These are phyloP conservation scores for Narcine bancroftii DNA, from an alignment of 2,113 vertebrate genomes.

Conservation along the genomic window DNA sequence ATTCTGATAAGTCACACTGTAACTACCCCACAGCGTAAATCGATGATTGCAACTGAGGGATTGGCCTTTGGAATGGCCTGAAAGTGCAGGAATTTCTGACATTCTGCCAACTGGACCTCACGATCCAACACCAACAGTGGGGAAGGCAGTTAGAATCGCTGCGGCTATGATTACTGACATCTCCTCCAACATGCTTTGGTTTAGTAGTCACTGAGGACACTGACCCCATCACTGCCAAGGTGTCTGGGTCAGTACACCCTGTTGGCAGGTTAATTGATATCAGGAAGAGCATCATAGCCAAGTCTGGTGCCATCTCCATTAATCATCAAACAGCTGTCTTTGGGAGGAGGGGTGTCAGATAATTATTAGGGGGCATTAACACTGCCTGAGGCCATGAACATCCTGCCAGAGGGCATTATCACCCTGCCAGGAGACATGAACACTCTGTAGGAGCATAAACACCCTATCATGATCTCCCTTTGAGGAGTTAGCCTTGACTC, in stretches of 20 bases:
- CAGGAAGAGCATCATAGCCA: background rate
- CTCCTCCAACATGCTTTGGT: background rate
- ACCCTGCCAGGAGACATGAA: too few species aligned
- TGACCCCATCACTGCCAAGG: background rate
- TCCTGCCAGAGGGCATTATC: too few species aligned
- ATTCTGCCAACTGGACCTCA: background rate
- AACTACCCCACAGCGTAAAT: background rate
- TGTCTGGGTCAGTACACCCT: background rate
- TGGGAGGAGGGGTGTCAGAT: background rate
- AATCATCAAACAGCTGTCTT: background rate
- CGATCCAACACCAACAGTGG: background rate
- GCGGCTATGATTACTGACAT: too few species aligned
- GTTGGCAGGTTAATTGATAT: background rate
- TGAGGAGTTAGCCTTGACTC: background rate
- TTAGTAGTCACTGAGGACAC: background rate
- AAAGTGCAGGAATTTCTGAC: background rate
- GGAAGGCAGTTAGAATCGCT: background rate
- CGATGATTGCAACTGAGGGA: background rate
- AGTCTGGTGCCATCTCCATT: background rate
- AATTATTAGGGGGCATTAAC: too few species aligned
- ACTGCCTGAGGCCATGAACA: too few species aligned
- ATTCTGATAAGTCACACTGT: too few species aligned
- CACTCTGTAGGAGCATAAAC: too few species aligned
- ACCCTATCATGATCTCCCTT: too few species aligned
- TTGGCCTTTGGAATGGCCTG: background rate